Conservation (phyloP, 2,113 vertebrate genomes). For the Myiozetetes cayanensis region DNA sequence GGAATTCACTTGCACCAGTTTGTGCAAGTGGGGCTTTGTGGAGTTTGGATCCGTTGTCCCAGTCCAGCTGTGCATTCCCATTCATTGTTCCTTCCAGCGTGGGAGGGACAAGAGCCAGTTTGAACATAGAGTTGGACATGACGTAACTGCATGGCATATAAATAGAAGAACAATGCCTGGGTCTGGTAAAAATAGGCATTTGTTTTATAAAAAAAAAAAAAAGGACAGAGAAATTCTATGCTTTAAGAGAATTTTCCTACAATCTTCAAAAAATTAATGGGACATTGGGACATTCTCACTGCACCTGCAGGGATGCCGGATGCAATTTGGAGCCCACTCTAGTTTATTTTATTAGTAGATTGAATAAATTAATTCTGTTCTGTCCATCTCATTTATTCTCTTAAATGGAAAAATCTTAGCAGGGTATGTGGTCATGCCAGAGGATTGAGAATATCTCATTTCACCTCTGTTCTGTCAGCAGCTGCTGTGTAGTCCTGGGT, state of each 20-base stretch:
- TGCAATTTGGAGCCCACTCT: background rate
- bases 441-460: rapidly evolving
- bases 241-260: background rate
- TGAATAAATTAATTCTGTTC: background rate
- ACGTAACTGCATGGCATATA: background rate
- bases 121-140: background rate
- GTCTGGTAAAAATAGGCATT: background rate
- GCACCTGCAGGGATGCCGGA: background rate
- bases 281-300: background rate
- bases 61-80: background rate
- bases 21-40: background rate
- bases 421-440: background rate
- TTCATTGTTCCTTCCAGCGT: background rate
- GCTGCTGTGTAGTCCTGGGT: background rate
- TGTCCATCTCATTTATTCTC: background rate
- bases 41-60: background rate
- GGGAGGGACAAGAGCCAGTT: background rate
- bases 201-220: background rate
- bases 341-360: background rate
- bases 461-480: background rate
- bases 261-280: background rate
- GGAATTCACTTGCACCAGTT: background rate
- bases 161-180: background rate
- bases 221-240: background rate
- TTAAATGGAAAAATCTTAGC: background rate